These are phyloP conservation scores for Epinephelus malabaricus DNA, from an alignment of 2,797 vertebrate genomes.

Conservation along the genomic window DNA sequence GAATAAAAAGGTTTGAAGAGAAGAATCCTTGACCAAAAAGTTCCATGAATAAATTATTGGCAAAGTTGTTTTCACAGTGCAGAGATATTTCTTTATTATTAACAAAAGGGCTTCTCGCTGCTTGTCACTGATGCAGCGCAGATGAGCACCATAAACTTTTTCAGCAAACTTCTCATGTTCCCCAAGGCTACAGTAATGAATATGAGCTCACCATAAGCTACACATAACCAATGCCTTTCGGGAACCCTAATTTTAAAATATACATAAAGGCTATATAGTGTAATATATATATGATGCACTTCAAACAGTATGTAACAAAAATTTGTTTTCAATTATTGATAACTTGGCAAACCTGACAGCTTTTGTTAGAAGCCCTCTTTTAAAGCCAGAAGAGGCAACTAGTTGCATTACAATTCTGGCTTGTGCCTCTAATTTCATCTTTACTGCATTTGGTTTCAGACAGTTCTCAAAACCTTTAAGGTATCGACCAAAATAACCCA, in stretches of 20 bases:
- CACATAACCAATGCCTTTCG: conserved; percentile 30
- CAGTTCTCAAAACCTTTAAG: too few species aligned
- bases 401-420: neutral
- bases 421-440: neutral
- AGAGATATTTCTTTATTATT: neutral
- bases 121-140: neutral
- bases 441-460: neutral
- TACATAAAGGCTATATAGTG: neutral
- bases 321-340: conserved; percentile 24
- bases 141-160: conserved; percentile 22
- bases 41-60: conserved; percentile 1
- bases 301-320: conserved; percentile 7
- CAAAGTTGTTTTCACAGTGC: neutral
- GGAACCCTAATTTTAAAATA: conserved; percentile 7
- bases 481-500: too few species aligned
- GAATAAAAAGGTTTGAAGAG: conserved; percentile 13
- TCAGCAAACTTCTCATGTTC: conserved; percentile 24
- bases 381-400: neutral
- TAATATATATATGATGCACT: conserved; percentile 1
- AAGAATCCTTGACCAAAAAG: conserved; percentile 14
- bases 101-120: neutral
- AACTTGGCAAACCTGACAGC: conserved; percentile 1
- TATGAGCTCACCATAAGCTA: conserved; percentile 15
- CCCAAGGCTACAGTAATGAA: conserved; percentile 29
- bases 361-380: neutral